Evolutionary conservation across 2,888 invertebrate genomes (phyloP).

Genomic region (Carterocephalus palaemon): DNA sequence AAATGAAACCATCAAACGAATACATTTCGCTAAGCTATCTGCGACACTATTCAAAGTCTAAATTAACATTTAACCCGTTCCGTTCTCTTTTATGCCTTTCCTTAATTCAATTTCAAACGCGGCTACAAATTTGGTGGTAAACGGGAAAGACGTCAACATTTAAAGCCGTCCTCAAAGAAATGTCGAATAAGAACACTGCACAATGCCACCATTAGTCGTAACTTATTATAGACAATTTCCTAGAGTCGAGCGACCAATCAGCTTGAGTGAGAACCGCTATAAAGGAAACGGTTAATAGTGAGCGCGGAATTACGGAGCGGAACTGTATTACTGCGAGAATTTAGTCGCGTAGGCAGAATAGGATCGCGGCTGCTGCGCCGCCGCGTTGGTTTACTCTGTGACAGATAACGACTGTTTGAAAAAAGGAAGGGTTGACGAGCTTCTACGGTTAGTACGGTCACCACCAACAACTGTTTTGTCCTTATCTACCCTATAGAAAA

Average conservation of each 20-base stretch:
- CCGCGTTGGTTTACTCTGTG: slow-evolving; percentile 48
- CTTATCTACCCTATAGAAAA: background rate
- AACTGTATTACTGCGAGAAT: slow-evolving; percentile 42
- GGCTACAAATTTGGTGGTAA: slow-evolving; percentile 23
- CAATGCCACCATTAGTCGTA: slow-evolving; percentile 56
- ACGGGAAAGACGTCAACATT: slow-evolving; percentile 49
- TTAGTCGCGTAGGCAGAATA: slow-evolving; percentile 45
- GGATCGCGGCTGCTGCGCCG: slow-evolving; percentile 35
- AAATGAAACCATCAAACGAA: background rate
- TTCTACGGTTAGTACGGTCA: background rate
- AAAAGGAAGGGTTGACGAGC: no score
- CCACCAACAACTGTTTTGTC: background rate
- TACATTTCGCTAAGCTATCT: background rate
- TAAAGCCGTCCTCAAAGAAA: slow-evolving; percentile 50
- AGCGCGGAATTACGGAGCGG: slow-evolving; percentile 50
- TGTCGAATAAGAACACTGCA: slow-evolving; percentile 52
- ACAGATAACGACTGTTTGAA: slow-evolving; percentile 42
- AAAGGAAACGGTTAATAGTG: slow-evolving; percentile 60
- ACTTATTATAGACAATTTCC: slow-evolving; percentile 67
- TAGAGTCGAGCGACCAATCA: slow-evolving; percentile 63
- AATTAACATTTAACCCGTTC: slow-evolving; percentile 9
- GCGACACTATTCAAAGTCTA: slow-evolving; percentile 10
- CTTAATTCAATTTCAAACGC: slow-evolving; percentile 9
- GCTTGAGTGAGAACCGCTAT: slow-evolving; percentile 64
- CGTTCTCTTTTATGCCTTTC: background rate